A percentile compares a stretch with the other conserved stretches of the same genome.
These are phyloP conservation scores for Physeter macrocephalus DNA, from an alignment of 2,113 vertebrate species.

Conservation along the genomic window DNA sequence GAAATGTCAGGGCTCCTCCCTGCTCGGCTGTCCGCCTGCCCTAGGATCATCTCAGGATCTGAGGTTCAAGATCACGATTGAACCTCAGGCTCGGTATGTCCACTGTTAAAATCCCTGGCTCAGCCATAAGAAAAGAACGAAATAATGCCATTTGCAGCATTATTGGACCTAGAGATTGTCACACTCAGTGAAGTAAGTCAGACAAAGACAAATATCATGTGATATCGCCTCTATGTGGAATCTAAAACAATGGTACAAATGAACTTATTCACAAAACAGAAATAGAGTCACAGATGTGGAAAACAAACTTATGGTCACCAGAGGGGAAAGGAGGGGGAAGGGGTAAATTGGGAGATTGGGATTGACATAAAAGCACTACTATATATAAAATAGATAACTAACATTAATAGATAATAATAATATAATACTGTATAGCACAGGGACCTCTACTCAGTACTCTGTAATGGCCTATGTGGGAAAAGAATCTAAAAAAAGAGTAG, in stretches of 20 bases:
- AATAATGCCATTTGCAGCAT: neutral
- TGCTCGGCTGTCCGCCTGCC: neutral
- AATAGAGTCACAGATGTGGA: neutral
- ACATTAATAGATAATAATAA: no score
- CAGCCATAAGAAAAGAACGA: neutral
- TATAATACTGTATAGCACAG: neutral
- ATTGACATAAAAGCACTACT: neutral
- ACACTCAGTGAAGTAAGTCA: neutral
- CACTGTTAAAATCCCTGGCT: fast-evolving
- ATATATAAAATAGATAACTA: neutral
- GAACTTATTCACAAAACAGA: neutral
- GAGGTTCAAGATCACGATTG: neutral
- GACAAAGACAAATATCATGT: neutral
- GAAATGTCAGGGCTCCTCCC: fast-evolving
- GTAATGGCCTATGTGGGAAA: neutral
- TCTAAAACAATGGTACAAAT: neutral
- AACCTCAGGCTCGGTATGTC: neutral
- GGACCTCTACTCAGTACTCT: neutral
- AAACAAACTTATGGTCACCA: neutral
- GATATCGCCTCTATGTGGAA: neutral
- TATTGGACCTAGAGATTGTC: neutral
- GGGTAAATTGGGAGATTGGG: neutral
- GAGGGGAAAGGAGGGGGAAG: neutral
- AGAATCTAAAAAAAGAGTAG: neutral
- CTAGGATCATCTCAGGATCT: neutral